phyloP scores from a whole-genome alignment of 1,140 invertebrate genomes.

The Atopsyche davidsoni region DNA sequence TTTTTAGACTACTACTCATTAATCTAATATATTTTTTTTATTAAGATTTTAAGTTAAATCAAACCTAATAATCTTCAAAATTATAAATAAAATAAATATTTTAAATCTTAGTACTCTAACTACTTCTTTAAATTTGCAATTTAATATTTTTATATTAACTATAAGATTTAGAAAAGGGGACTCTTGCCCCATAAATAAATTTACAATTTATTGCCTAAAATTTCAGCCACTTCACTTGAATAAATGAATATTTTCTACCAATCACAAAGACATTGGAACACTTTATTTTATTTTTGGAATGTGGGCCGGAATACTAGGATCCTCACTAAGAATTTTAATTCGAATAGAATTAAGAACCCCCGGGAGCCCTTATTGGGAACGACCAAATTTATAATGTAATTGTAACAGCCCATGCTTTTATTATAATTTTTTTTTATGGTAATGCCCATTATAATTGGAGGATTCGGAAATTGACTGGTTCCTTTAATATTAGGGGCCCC shows the following conservation, averaged over 20 bases:
- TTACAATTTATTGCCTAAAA: slow-evolving; percentile 51
- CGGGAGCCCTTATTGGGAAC: slow-evolving; percentile 55
- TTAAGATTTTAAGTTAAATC: slow-evolving; percentile 52
- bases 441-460: slow-evolving; percentile 71
- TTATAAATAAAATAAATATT: slow-evolving; percentile 45
- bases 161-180: slow-evolving; percentile 45
- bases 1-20: slow-evolving; percentile 14
- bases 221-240: slow-evolving; percentile 50
- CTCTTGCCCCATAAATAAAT: slow-evolving; percentile 48
- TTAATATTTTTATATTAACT: slow-evolving; percentile 47
- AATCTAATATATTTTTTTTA: slow-evolving; percentile 35
- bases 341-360: slow-evolving; percentile 59
- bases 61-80: slow-evolving; percentile 56
- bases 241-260: slow-evolving; percentile 61
- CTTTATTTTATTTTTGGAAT: slow-evolving; percentile 68
- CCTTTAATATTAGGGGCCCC: slow-evolving; percentile 64
- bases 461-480: slow-evolving; percentile 72
- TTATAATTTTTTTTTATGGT: slow-evolving; percentile 79
- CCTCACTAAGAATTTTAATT: slow-evolving; percentile 58
- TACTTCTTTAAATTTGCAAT: slow-evolving; percentile 53
- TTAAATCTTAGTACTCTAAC: slow-evolving; percentile 43
- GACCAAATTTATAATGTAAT: slow-evolving; percentile 67
- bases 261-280: slow-evolving; percentile 72
- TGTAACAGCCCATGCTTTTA: slow-evolving; percentile 66
- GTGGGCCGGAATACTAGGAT: slow-evolving; percentile 60